Percentiles rank a stretch among this genome's conserved stretches.
Evolutionary conservation across 2,888 invertebrate genomes (phyloP).

Genomic region (Eumerus sabulonum): DNA sequence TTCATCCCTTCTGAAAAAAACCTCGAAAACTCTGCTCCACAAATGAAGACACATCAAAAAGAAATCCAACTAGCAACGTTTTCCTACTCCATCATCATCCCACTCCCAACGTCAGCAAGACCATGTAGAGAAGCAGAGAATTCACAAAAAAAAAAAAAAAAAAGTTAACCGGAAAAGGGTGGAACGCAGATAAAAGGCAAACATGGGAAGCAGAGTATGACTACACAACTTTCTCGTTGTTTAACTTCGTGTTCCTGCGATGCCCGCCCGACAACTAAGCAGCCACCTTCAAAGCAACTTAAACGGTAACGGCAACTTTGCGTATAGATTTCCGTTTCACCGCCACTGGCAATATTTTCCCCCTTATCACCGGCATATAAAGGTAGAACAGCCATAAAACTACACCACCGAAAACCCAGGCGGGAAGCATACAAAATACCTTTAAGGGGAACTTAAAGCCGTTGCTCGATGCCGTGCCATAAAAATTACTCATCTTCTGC

Average conservation of each 20-base stretch:
- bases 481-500: conserved; percentile 29
- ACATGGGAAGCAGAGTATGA: conserved; percentile 11
- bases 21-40: too few relatives aligned
- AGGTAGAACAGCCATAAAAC: background rate
- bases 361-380: conserved; percentile 24
- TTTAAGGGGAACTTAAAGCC: conserved; percentile 40
- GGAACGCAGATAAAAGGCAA: too few relatives aligned
- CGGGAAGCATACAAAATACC: conserved; percentile 13
- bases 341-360: conserved; percentile 48
- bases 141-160: conserved; percentile 5
- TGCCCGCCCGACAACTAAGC: conserved; percentile 38
- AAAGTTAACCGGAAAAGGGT: conserved; percentile 46
- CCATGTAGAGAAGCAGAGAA: conserved; percentile 20
- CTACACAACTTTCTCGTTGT: conserved; percentile 34
- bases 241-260: conserved; percentile 48
- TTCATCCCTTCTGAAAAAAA: background rate
- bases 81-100: background rate
- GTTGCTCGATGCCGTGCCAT: conserved; percentile 17
- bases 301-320: conserved; percentile 31
- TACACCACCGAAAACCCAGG: conserved; percentile 1
- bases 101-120: background rate
- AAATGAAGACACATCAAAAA: conserved; percentile 54
- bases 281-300: conserved; percentile 36
- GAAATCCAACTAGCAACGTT: conserved; percentile 30
- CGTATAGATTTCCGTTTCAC: conserved; percentile 44